Percentiles rank a stretch among this genome's conserved stretches.
These are phyloP conservation scores for Xanthorhoe designata DNA, from an alignment of 2,888 invertebrate species.

Conservation along the genomic window DNA sequence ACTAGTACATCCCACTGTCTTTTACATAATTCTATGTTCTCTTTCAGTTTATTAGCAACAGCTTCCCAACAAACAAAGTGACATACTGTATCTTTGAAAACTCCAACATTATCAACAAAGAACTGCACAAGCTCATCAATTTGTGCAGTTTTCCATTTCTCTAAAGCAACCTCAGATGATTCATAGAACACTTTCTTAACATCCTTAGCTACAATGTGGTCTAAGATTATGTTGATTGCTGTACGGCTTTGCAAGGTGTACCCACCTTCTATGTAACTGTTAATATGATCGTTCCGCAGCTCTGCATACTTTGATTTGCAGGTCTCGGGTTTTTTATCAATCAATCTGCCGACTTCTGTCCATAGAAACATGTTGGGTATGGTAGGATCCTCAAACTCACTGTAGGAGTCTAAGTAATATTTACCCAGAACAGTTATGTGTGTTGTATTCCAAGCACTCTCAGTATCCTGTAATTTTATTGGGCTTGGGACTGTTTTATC, in stretches of 20 bases:
- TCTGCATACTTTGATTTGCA: slow-evolving; percentile 66
- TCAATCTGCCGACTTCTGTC: slow-evolving; percentile 73
- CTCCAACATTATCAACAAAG: slow-evolving; percentile 67
- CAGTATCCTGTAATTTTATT: slow-evolving; percentile 8
- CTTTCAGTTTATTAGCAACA: slow-evolving; percentile 57
- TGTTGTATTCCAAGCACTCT: slow-evolving; percentile 62
- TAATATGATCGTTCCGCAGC: slow-evolving; percentile 61
- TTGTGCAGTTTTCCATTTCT: slow-evolving; percentile 57
- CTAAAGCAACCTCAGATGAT: slow-evolving; percentile 36
- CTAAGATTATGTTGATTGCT: slow-evolving; percentile 69
- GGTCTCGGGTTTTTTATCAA: slow-evolving; percentile 65
- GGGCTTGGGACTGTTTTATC: slow-evolving; percentile 3
- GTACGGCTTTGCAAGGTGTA: slow-evolving; percentile 61
- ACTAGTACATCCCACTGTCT: slow-evolving; percentile 70
- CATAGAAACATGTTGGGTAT: slow-evolving; percentile 76
- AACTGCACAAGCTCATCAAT: slow-evolving; percentile 69
- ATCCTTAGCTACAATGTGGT: slow-evolving; percentile 71
- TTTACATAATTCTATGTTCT: slow-evolving; percentile 55
- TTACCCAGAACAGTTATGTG: slow-evolving; percentile 72
- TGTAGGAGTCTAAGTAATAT: slow-evolving; percentile 74
- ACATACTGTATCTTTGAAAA: slow-evolving; percentile 72
- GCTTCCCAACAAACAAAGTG: slow-evolving; percentile 73
- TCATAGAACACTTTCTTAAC: slow-evolving; percentile 54
- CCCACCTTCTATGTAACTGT: slow-evolving; percentile 56
- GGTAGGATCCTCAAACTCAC: slow-evolving; percentile 72